These are phyloP conservation scores for Malacoraja senta DNA, from an alignment of 2,797 vertebrate genomes.

Conservation along the genomic window DNA sequence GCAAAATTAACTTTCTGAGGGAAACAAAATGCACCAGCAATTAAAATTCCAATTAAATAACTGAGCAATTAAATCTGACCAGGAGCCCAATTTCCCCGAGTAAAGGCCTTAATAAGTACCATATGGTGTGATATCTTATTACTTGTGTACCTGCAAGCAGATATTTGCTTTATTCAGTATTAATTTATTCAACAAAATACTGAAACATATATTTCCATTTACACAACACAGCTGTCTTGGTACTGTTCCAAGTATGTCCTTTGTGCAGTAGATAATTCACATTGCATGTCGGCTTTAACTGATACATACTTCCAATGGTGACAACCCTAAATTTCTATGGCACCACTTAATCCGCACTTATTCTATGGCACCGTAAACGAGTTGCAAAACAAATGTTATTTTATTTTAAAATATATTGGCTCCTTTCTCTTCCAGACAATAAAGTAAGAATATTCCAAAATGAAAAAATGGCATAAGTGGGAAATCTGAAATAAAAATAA, in stretches of 20 bases:
- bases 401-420: not conserved
- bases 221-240: conserved; percentile 11
- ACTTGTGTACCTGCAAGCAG: conserved; percentile 27
- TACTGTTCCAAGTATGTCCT: not conserved
- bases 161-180: conserved; percentile 32
- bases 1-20: not conserved
- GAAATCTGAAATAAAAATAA: too few relatives aligned
- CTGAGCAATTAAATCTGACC: conserved; percentile 12
- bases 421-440: not conserved
- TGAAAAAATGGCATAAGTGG: too few relatives aligned
- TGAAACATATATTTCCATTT: conserved; percentile 21
- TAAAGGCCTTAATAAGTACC: conserved; percentile 10
- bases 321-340: not conserved
- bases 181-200: conserved; percentile 17
- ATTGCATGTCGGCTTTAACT: not conserved
- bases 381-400: not conserved
- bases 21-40: not conserved
- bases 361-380: not conserved
- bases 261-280: not conserved
- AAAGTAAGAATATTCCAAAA: not conserved
- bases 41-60: conserved; percentile 37
- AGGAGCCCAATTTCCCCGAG: not conserved
- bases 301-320: not conserved
- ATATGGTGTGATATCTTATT: conserved; percentile 26
- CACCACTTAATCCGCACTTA: not conserved